Evolutionary conservation across 2,888 invertebrate species (phyloP).

Genomic region (Andrena camellia): DNA sequence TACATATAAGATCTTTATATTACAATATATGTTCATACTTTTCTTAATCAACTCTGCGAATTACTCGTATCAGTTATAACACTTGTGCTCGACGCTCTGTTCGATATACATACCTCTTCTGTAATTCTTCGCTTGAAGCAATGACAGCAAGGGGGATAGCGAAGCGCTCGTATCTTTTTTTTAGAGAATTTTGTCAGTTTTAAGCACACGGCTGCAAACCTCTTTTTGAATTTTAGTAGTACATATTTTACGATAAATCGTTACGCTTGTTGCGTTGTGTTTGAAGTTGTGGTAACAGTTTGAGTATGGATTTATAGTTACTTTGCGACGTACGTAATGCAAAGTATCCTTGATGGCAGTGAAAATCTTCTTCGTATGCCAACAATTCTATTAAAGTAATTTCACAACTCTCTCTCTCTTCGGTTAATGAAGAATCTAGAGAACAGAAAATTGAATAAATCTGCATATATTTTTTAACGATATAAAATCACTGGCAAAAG

Average conservation of each 20-base stretch:
- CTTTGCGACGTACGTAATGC: constrained; percentile 4
- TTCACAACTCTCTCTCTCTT: not conserved
- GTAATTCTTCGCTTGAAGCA: constrained; percentile 44
- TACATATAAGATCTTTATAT: not conserved
- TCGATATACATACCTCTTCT: constrained; percentile 16
- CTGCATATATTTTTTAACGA: constrained; percentile 31
- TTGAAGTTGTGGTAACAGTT: constrained; percentile 36
- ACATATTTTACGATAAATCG: constrained; percentile 55
- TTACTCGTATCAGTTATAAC: constrained; percentile 19
- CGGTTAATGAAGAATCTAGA: not conserved
- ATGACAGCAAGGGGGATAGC: constrained; percentile 29
- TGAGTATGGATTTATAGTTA: constrained; percentile 28
- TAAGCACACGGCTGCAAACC: constrained; percentile 16
- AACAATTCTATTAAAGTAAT: constrained; percentile 26
- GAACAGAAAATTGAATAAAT: not conserved
- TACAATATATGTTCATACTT: constrained; percentile 19
- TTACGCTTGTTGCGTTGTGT: constrained; percentile 52
- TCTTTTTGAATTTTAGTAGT: constrained; percentile 44
- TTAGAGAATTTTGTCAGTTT: constrained; percentile 17
- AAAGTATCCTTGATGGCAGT: constrained; percentile 31
- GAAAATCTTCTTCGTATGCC: constrained; percentile 7
- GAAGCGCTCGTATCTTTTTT: constrained; percentile 11
- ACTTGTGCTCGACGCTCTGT: constrained; percentile 16
- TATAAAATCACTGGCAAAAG: not conserved
- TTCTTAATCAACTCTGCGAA: constrained; percentile 4